These are phyloP conservation scores for Harpegnathos saltator DNA, from an alignment of 1,140 invertebrate genomes.

Conservation along the genomic window DNA sequence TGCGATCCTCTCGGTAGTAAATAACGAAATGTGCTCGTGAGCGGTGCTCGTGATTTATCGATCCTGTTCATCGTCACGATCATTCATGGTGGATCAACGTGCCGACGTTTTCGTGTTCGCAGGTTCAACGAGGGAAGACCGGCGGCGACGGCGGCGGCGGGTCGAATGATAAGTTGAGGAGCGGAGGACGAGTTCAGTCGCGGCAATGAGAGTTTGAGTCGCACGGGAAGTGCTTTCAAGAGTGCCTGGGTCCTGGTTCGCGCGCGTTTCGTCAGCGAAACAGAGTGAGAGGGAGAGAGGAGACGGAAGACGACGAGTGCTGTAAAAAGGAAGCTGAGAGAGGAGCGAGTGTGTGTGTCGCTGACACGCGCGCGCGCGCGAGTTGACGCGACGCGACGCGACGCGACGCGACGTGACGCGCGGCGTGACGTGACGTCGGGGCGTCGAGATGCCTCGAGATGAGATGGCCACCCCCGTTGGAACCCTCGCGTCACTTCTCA, in stretches of 20 bases:
- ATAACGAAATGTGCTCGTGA: background rate
- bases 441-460: constrained; percentile 76
- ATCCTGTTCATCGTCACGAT: too few species aligned
- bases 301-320: constrained; percentile 11
- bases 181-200: constrained; percentile 54
- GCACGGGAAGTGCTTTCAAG: constrained; percentile 68
- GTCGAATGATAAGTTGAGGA: constrained; percentile 22
- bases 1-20: background rate
- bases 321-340: constrained; percentile 13
- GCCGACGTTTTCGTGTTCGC: constrained; percentile 29
- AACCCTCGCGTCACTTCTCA: constrained; percentile 57
- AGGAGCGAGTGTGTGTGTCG: constrained; percentile 44
- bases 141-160: too few species aligned
- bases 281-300: constrained; percentile 1
- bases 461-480: constrained; percentile 70
- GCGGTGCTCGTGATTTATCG: constrained; percentile 14
- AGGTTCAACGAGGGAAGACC: constrained; percentile 15
- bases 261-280: constrained; percentile 9
- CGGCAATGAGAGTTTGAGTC: constrained; percentile 71
- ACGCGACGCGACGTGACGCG: constrained; percentile 80
- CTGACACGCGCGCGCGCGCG: too few species aligned
- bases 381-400: constrained; percentile 75
- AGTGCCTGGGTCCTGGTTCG: constrained; percentile 52
- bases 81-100: constrained; percentile 36
- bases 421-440: constrained; percentile 76